These are phyloP conservation scores for Nasalis larvatus DNA, from an alignment of 2,113 vertebrate species.

Conservation along the genomic window DNA sequence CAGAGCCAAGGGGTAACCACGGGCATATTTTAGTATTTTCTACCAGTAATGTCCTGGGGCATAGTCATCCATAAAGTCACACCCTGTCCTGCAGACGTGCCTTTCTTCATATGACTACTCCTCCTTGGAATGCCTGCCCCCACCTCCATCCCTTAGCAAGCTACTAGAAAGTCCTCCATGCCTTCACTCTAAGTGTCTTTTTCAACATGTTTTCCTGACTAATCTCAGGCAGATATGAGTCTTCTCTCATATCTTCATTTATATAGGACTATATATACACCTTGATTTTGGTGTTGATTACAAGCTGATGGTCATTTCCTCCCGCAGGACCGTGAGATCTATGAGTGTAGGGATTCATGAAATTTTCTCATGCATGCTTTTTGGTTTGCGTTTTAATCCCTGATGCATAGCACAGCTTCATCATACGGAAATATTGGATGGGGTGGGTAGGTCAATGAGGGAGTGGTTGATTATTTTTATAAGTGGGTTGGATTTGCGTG, in stretches of 20 bases:
- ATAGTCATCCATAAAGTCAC: rapidly evolving
- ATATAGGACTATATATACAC: rapidly evolving
- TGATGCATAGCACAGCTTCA: not conserved
- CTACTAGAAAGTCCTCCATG: not conserved
- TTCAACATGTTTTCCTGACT: not conserved
- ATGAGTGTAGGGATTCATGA: not conserved
- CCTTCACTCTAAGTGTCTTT: not conserved
- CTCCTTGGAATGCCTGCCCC: not conserved
- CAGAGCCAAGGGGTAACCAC: not conserved
- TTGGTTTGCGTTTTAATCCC: not conserved
- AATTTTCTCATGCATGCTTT: not conserved
- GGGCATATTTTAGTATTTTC: not conserved
- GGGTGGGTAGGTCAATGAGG: no score
- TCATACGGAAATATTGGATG: no score
- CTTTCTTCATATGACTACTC: rapidly evolving
- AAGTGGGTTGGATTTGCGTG: no score
- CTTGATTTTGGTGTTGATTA: rapidly evolving
- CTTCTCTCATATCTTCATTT: rapidly evolving
- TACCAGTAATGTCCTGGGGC: no score
- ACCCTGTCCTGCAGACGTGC: not conserved
- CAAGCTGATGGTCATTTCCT: not conserved
- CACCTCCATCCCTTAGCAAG: not conserved
- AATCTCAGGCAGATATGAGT: not conserved
- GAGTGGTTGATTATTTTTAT: no score
- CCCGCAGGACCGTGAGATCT: not conserved